phyloP scores from a whole-genome alignment of 2,888 invertebrate species.

The Encarsia formosa region DNA sequence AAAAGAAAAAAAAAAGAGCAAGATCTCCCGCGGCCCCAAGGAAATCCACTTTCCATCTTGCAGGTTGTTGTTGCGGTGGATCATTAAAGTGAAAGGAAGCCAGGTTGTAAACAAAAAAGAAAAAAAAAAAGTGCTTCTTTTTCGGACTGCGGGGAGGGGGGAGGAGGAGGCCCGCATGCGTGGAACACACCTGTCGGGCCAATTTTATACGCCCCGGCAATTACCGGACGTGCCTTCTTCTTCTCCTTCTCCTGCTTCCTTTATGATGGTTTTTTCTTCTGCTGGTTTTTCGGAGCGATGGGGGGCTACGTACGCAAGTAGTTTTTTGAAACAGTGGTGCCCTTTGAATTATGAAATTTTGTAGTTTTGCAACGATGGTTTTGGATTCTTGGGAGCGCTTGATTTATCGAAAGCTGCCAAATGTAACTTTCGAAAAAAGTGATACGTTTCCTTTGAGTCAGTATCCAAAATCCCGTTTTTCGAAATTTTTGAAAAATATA shows the following conservation, averaged over 20 bases:
- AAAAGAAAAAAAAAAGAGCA: neutral
- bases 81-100: slow-evolving; percentile 31
- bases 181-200: slow-evolving; percentile 29
- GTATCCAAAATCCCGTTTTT: too few relatives aligned
- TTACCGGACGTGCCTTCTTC: slow-evolving; percentile 4
- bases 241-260: neutral
- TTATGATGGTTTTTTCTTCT: neutral
- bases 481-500: too few relatives aligned
- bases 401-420: too few relatives aligned
- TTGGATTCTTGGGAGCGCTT: too few relatives aligned
- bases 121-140: slow-evolving; percentile 28
- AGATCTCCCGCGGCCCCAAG: slow-evolving; percentile 18
- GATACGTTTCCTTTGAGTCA: too few relatives aligned
- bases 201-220: slow-evolving; percentile 15
- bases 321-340: too few relatives aligned
- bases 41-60: slow-evolving; percentile 24
- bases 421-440: too few relatives aligned
- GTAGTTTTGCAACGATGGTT: too few relatives aligned
- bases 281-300: neutral
- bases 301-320: too few relatives aligned
- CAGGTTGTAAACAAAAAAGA: slow-evolving; percentile 11
- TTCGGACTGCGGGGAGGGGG: too few relatives aligned
- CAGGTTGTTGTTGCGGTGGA: slow-evolving; percentile 13
- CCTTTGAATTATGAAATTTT: too few relatives aligned
- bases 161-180: slow-evolving; percentile 33